Evolutionary conservation across 2,888 invertebrate genomes (phyloP).

Genomic region (Timema cristinae): DNA sequence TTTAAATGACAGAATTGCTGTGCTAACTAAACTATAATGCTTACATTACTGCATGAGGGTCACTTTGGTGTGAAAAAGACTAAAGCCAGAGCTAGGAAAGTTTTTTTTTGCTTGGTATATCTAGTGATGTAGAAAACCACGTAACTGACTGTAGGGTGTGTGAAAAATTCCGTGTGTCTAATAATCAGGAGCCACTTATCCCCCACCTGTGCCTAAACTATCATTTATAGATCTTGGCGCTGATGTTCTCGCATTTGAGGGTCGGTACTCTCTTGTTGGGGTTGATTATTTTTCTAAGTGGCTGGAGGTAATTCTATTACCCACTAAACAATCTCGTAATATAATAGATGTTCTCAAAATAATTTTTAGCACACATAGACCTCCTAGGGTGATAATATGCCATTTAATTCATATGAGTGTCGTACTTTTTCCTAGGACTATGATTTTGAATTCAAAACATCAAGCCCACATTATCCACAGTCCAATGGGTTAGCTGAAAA

Average conservation of each 20-base stretch:
- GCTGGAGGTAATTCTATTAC: not conserved
- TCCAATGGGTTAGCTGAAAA: slow-evolving; percentile 5
- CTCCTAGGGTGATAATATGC: not conserved
- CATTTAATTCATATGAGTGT: not conserved
- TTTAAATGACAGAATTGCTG: not conserved
- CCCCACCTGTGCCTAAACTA: not conserved
- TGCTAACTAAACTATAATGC: not conserved
- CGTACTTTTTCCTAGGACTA: not conserved
- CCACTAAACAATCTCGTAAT: not conserved
- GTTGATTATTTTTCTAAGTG: slow-evolving; percentile 4
- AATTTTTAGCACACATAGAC: not conserved
- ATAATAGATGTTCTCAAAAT: not conserved
- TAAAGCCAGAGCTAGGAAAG: not conserved
- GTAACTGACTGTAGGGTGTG: not conserved
- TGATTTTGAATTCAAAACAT: slow-evolving; percentile 10
- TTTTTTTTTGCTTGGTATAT: slow-evolving; percentile 6
- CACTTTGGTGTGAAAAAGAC: slow-evolving; percentile 1
- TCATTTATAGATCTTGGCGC: not conserved
- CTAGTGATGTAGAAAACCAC: not conserved
- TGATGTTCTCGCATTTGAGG: not conserved
- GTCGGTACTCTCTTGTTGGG: not conserved
- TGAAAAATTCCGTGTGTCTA: not conserved
- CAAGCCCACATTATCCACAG: slow-evolving; percentile 6
- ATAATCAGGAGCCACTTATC: not conserved
- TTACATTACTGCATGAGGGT: not conserved